A percentile compares a stretch with the other conserved stretches of the same genome.
These are phyloP conservation scores for Rhinogobius similis DNA, from an alignment of 2,113 vertebrate species.

Conservation along the genomic window DNA sequence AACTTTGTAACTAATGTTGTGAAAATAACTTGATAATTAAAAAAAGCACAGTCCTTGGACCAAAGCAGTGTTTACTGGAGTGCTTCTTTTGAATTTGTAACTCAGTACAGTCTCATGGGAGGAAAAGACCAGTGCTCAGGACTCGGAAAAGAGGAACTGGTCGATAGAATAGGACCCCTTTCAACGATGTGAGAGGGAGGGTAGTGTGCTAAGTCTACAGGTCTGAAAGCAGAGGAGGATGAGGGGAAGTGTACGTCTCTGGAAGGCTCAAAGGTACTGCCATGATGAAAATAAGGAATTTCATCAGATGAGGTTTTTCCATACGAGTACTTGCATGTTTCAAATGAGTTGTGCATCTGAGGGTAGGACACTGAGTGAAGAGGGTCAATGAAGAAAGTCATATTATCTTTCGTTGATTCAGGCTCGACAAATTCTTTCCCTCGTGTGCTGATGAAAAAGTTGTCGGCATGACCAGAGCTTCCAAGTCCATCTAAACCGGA, in stretches of 20 bases:
- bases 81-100: not conserved
- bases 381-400: slow-evolving; percentile 13
- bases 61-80: not conserved
- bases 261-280: slow-evolving; percentile 42
- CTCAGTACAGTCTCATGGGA: slow-evolving; percentile 82
- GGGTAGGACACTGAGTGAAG: slow-evolving; percentile 19
- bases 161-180: slow-evolving; percentile 30
- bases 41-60: slow-evolving; percentile 1
- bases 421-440: slow-evolving; percentile 7
- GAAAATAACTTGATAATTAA: slow-evolving; percentile 17
- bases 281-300: slow-evolving; percentile 16
- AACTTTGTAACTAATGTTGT: not conserved
- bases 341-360: slow-evolving; percentile 25
- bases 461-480: slow-evolving; percentile 26
- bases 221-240: slow-evolving; percentile 19
- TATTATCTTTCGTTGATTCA: slow-evolving; percentile 35
- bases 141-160: slow-evolving; percentile 56
- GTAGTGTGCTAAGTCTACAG: slow-evolving; percentile 59
- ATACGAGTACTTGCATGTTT: slow-evolving; percentile 23
- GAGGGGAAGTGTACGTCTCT: slow-evolving; percentile 33
- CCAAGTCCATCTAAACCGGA: slow-evolving; percentile 16
- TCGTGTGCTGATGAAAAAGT: slow-evolving; percentile 19
- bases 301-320: slow-evolving; percentile 12
- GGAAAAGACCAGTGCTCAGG: slow-evolving; percentile 81
- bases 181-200: slow-evolving; percentile 69